Evolutionary conservation across 2,797 vertebrate genomes (phyloP).

Genomic region (Notolepis coatsorum): DNA sequence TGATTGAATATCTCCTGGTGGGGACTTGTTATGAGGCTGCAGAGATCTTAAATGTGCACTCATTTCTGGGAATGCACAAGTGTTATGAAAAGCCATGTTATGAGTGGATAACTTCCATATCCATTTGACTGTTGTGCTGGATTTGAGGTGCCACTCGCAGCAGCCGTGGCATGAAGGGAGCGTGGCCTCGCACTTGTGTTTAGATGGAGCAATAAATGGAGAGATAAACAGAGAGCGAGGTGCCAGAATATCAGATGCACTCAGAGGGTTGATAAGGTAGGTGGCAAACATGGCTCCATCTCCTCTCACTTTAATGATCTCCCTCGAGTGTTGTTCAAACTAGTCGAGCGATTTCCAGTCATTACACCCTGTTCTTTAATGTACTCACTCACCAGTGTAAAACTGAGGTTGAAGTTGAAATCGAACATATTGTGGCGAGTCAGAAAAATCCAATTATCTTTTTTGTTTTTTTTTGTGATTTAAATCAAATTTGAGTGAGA

Average conservation of each 20-base stretch:
- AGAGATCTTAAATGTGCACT: constrained; percentile 9
- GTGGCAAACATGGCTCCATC: constrained; percentile 42
- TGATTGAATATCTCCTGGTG: background rate
- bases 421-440: constrained; percentile 19
- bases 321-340: constrained; percentile 48
- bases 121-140: constrained; percentile 42
- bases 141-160: constrained; percentile 35
- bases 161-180: constrained; percentile 47
- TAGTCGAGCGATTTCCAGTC: constrained; percentile 38
- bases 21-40: constrained; percentile 25
- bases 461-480: background rate
- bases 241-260: constrained; percentile 48
- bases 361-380: constrained; percentile 45
- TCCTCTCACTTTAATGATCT: constrained; percentile 59
- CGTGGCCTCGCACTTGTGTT: constrained; percentile 47
- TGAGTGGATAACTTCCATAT: constrained; percentile 13
- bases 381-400: constrained; percentile 18
- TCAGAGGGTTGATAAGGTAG: constrained; percentile 48
- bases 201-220: constrained; percentile 52
- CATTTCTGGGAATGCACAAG: constrained; percentile 40
- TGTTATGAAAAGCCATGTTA: constrained; percentile 41
- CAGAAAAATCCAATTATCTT: background rate
- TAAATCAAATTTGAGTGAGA: background rate
- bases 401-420: constrained; percentile 10
- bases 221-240: constrained; percentile 27